These are phyloP conservation scores for Lipophrys pholis DNA, from an alignment of 2,113 vertebrate genomes.

Conservation along the genomic window DNA sequence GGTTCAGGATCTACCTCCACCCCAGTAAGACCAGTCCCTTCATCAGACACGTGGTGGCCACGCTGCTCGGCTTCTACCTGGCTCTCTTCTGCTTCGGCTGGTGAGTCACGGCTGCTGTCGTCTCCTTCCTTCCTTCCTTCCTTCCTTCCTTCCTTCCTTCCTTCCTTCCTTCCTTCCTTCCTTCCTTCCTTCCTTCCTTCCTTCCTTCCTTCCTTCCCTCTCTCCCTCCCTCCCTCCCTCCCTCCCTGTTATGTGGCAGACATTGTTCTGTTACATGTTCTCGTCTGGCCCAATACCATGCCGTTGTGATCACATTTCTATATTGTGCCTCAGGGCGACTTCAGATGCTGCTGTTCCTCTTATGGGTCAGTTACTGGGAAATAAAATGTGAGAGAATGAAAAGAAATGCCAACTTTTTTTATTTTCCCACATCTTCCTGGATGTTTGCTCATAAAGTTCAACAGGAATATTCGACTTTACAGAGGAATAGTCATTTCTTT, in stretches of 20 bases:
- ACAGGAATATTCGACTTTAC: no score
- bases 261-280: no score
- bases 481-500: no score
- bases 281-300: no score
- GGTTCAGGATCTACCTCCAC: slow-evolving; percentile 97
- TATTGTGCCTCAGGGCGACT: no score
- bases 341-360: no score
- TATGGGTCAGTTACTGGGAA: neutral
- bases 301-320: no score
- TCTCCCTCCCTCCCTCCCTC: no score
- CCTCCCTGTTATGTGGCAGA: no score
- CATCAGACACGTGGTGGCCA: slow-evolving; percentile 95
- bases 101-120: slow-evolving; percentile 84
- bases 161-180: slow-evolving; percentile 3
- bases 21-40: slow-evolving; percentile 96
- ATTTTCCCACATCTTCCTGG: slow-evolving; percentile 8
- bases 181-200: slow-evolving; percentile 1
- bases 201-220: no score
- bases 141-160: slow-evolving; percentile 14
- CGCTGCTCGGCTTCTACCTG: slow-evolving; percentile 96
- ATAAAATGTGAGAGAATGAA: slow-evolving; percentile 29
- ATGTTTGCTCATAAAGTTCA: no score
- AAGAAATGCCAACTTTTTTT: neutral
- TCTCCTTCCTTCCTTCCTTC: slow-evolving; percentile 2
- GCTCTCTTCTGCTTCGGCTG: slow-evolving; percentile 99